phyloP scores from a whole-genome alignment of 1,140 invertebrate species.

The Lysiphlebus fabarum region DNA sequence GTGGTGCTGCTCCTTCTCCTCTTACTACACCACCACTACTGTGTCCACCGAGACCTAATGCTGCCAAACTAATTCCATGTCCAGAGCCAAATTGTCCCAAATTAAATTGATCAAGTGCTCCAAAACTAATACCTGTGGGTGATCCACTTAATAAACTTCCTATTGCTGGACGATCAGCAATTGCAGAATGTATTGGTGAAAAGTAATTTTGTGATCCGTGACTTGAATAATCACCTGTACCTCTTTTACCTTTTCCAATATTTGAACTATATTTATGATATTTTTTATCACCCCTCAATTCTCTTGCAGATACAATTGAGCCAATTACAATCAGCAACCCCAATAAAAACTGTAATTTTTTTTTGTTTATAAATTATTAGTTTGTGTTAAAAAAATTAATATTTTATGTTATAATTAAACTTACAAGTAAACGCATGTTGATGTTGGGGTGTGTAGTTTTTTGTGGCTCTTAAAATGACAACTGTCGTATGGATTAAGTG shows the following conservation, averaged over 20 bases:
- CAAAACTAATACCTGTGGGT: no score
- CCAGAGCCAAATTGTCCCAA: conserved; percentile 19
- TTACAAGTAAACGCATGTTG: conserved; percentile 43
- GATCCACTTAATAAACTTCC: no score
- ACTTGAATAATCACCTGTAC: conserved; percentile 38
- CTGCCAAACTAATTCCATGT: conserved; percentile 28
- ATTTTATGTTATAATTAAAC: conserved; percentile 24
- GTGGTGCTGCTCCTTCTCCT: no score
- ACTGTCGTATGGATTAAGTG: conserved; percentile 30
- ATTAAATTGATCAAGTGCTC: not conserved
- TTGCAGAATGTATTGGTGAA: no score
- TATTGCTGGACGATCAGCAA: no score
- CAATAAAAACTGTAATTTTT: conserved; percentile 36
- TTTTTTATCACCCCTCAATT: conserved; percentile 30
- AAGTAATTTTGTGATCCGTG: conserved; percentile 24
- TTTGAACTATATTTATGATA: conserved; percentile 21
- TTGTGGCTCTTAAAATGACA: conserved; percentile 7
- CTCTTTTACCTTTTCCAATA: conserved; percentile 44
- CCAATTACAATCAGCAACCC: conserved; percentile 31
- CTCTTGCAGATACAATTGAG: conserved; percentile 32
- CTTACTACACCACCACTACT: not conserved
- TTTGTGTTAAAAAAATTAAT: not conserved
- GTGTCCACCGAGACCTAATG: conserved; percentile 28
- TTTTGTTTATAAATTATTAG: conserved; percentile 13
- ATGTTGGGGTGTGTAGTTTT: conserved; percentile 7